Conservation (phyloP, 2,113 vertebrate genomes). For the Calidris pygmaea region DNA sequence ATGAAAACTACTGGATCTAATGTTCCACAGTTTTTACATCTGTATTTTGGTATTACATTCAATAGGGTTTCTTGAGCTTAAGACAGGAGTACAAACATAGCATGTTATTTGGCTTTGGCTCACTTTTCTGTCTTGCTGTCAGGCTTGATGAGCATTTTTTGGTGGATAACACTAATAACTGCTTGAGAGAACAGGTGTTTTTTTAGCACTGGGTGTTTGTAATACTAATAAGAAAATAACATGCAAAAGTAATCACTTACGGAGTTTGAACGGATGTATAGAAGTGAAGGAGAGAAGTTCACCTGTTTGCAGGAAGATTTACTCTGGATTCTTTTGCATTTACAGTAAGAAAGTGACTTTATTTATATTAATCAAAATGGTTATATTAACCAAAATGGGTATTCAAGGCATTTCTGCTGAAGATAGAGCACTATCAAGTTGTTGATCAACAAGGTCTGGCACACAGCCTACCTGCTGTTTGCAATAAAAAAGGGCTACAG, state of each 20-base stretch:
- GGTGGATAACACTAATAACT: neutral
- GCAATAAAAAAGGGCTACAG: neutral
- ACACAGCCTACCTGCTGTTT: neutral
- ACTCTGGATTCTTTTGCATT: neutral
- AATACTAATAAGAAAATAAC: neutral
- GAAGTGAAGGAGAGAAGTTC: neutral
- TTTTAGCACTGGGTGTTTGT: neutral
- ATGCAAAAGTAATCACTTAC: neutral
- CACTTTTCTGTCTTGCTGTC: neutral
- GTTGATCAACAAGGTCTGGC: neutral
- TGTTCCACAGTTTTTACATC: neutral
- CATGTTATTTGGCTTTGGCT: neutral
- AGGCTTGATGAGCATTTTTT: neutral
- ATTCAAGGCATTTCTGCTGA: neutral
- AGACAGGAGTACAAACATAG: neutral
- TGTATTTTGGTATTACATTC: neutral
- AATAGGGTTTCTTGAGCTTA: neutral
- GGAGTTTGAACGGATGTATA: neutral
- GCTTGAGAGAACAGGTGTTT: neutral
- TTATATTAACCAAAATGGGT: neutral
- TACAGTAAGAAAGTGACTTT: neutral
- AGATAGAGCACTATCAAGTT: neutral
- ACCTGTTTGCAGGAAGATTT: neutral
- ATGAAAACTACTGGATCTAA: neutral
- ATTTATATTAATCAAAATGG: neutral